A percentile compares a stretch with the other conserved stretches of the same genome.
Evolutionary conservation across 2,888 invertebrate species (phyloP).

Genomic region (Choristoneura rosaceana): DNA sequence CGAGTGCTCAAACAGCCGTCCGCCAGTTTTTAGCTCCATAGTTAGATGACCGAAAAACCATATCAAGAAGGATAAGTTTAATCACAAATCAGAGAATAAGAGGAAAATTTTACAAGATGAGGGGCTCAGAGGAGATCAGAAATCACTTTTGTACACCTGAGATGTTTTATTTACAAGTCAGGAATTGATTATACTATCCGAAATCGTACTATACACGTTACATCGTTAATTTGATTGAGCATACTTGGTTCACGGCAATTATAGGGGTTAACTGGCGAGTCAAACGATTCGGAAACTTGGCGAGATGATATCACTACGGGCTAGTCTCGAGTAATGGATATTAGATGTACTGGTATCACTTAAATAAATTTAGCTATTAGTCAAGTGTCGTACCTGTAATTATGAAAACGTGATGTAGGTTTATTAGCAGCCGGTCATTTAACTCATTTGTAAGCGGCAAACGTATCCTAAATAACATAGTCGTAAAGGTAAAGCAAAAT

Average conservation of each 20-base stretch:
- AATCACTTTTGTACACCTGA: neutral
- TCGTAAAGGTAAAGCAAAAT: neutral
- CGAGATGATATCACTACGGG: constrained; percentile 16
- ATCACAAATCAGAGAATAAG: constrained; percentile 6
- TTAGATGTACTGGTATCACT: constrained; percentile 2
- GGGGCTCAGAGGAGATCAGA: neutral
- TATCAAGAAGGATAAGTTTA: constrained; percentile 1
- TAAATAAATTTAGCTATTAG: constrained; percentile 1
- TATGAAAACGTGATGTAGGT: neutral
- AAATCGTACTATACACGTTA: neutral
- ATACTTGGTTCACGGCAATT: constrained; percentile 31
- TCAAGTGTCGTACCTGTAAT: neutral
- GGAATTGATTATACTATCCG: neutral
- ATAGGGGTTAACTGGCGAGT: constrained; percentile 30
- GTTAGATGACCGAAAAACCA: constrained; percentile 15
- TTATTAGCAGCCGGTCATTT: neutral
- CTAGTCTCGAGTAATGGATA: constrained; percentile 15
- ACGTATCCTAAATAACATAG: neutral
- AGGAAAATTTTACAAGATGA: neutral
- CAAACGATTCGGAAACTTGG: constrained; percentile 25
- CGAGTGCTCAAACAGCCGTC: constrained; percentile 12
- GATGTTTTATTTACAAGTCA: neutral
- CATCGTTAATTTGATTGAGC: constrained; percentile 37
- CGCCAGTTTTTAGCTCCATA: constrained; percentile 14
- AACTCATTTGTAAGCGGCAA: neutral